A percentile compares a stretch with the other conserved stretches of the same genome.
Conservation (phyloP, 1,140 invertebrate genomes). For the Aporrectodea caliginosa region DNA sequence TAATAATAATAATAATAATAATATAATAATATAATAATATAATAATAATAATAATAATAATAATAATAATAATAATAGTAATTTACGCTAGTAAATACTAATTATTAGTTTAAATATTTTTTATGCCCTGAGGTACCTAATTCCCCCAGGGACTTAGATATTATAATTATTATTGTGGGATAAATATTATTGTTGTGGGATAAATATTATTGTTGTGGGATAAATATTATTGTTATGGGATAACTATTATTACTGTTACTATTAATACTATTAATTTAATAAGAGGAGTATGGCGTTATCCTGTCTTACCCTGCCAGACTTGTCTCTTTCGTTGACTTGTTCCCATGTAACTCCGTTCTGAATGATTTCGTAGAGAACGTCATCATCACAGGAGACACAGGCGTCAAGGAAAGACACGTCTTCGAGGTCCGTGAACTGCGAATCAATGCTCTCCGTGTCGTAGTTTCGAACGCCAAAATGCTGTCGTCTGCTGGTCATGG, state of each 20-base stretch:
- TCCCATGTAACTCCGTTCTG: constrained; percentile 31
- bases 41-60: constrained; percentile 12
- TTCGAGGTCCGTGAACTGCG: constrained; percentile 28
- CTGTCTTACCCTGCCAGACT: constrained; percentile 31
- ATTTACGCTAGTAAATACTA: too few species aligned
- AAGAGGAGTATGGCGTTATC: neutral
- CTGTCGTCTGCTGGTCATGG: neutral
- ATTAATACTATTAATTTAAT: too few species aligned
- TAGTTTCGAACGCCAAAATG: neutral
- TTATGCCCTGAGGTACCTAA: too few species aligned
- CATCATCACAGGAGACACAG: constrained; percentile 32
- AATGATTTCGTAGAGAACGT: constrained; percentile 33
- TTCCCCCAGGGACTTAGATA: too few species aligned
- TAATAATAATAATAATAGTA: constrained; percentile 1
- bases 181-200: too few species aligned
- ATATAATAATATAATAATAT: neutral
- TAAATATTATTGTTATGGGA: too few species aligned
- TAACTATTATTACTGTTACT: too few species aligned
- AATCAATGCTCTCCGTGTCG: constrained; percentile 24
- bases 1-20: neutral
- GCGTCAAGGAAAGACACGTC: constrained; percentile 30
- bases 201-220: too few species aligned
- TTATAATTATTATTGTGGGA: too few species aligned
- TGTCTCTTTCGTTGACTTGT: constrained; percentile 33
- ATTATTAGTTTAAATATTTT: too few species aligned